A percentile compares a stretch with the other conserved stretches of the same genome.
Evolutionary conservation across 2,797 vertebrate species (phyloP).

Genomic region (Gymnothorax reevesii): DNA sequence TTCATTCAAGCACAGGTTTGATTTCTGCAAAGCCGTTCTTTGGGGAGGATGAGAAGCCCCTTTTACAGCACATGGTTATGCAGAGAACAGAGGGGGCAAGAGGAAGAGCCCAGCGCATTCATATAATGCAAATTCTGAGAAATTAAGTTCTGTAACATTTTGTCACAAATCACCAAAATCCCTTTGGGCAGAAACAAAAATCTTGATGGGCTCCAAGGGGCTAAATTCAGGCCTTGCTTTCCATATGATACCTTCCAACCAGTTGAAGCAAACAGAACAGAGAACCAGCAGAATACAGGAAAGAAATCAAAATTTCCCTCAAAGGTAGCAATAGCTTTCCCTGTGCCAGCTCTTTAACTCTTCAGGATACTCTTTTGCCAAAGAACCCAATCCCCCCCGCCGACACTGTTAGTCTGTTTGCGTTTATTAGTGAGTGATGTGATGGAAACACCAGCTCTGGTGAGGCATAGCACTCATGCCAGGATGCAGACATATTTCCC

Average conservation of each 20-base stretch:
- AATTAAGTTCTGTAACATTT: background rate
- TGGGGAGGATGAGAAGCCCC: background rate
- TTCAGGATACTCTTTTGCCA: background rate
- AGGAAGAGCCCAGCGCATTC: background rate
- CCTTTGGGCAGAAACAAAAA: background rate
- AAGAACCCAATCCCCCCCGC: background rate
- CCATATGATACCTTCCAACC: background rate
- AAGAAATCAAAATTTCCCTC: background rate
- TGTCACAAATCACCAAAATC: slow-evolving; percentile 12
- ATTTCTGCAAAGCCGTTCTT: background rate
- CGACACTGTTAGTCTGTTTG: background rate
- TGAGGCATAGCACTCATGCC: background rate
- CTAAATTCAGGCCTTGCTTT: background rate
- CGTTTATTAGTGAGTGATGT: background rate
- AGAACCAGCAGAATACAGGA: background rate
- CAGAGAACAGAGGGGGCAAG: background rate
- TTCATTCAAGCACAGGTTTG: background rate
- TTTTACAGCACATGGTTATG: background rate
- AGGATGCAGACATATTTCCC: background rate
- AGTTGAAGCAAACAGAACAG: background rate
- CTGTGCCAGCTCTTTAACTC: background rate
- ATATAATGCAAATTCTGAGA: background rate
- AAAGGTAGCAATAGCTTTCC: background rate
- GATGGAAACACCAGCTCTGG: background rate
- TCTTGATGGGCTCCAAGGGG: background rate